Evolutionary conservation across 2,113 vertebrate genomes (phyloP), one percentile per base, ranked within the genome.

Genomic region (Furnarius figulus): DNA sequence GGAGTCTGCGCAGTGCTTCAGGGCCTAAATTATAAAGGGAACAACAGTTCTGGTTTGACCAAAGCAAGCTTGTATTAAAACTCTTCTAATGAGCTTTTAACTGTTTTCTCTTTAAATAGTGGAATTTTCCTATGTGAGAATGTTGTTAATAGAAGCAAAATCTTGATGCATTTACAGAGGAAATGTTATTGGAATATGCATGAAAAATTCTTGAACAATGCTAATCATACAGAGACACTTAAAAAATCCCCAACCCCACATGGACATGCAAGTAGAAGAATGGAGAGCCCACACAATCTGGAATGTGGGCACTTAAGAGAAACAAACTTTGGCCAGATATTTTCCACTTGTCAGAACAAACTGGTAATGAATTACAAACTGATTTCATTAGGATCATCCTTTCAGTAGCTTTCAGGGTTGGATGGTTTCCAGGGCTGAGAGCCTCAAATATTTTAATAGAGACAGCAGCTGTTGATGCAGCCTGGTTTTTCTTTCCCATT

Each of bases 311-410:
- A 50, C 31, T 83, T 80, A 74, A 27, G 10, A 83, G 25, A 80
- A 93, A 75, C 30, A 89, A 86, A 11, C 23, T 92, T 77, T 71
- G 47, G 55, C n/a, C 52, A 77, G 61, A 59, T 94, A 74, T 89
- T 90, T 85, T 90, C 39, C 56, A 71, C 39, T 87, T 92, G 65
- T 67, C 65, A 74, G 42, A 92, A 82, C 61, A 91, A 80, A 93
- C 4, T 74, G 68, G 27, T 86, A 89, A 84, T 35, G 35, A 92
- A 77, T 70, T 92, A 93, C 46, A 88, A 80, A 53, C 5, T 3
- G 1, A 52, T 84, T 76, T 88, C 39, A 71, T 70, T 73, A 94
- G 72, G 37, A 90, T 83, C 16, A 80, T 37, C 42, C 52, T 77
- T 83, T 59, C 62, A 62, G 63, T 33, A 83, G 50, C 50, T 90